Evolutionary conservation across 2,888 invertebrate species (phyloP).

Genomic region (Ormyrus labotus): DNA sequence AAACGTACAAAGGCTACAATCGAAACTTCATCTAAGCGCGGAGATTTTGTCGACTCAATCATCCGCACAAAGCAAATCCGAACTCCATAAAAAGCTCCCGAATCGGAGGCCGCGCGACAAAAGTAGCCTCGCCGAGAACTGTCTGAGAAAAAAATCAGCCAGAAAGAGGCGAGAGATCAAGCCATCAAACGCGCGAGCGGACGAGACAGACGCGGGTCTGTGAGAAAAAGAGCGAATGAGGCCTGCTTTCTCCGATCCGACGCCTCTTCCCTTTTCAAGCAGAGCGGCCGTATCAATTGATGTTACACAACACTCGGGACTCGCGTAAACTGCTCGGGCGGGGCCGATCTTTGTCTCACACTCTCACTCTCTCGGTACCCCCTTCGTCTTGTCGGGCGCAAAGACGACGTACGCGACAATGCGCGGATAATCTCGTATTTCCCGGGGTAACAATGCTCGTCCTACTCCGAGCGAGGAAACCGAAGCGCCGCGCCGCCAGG

Average conservation of each 20-base stretch:
- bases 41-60: conserved; percentile 26
- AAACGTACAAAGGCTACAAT: too few species aligned
- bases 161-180: neutral
- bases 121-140: neutral
- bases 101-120: neutral
- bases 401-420: conserved; percentile 57
- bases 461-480: conserved; percentile 9
- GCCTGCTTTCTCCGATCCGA: conserved; percentile 15
- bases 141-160: conserved; percentile 9
- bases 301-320: conserved; percentile 44
- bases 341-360: conserved; percentile 38
- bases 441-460: conserved; percentile 54
- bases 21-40: neutral
- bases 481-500: conserved; percentile 30
- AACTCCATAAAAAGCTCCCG: conserved; percentile 16
- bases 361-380: conserved; percentile 20
- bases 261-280: conserved; percentile 7
- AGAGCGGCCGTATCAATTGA: conserved; percentile 36
- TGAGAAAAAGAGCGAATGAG: neutral
- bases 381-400: conserved; percentile 32
- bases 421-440: conserved; percentile 65
- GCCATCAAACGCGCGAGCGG: neutral
- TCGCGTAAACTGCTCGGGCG: conserved; percentile 14
- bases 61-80: neutral
- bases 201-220: neutral